These are phyloP conservation scores for Pelecanoides urinatrix DNA, from an alignment of 2,113 vertebrate genomes.

Conservation along the genomic window DNA sequence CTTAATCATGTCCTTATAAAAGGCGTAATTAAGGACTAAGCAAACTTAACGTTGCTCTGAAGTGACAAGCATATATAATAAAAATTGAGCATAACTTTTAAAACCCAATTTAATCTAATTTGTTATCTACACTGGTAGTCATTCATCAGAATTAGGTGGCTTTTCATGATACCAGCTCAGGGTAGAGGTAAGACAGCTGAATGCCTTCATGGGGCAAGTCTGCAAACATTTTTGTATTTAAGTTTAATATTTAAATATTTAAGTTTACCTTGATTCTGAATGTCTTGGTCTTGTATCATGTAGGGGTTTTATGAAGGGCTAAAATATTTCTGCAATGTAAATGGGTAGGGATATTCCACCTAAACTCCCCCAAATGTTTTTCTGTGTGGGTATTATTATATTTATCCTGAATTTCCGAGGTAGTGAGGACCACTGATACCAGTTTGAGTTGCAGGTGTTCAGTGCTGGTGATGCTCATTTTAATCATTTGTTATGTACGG, in stretches of 20 bases:
- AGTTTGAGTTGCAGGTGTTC: neutral
- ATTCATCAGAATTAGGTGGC: neutral
- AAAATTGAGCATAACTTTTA: neutral
- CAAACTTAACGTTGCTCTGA: neutral
- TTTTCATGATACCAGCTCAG: neutral
- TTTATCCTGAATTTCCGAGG: neutral
- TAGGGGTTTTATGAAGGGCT: accelerated
- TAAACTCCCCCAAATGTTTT: neutral
- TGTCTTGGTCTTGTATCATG: accelerated
- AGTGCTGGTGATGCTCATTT: accelerated
- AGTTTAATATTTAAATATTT: no score
- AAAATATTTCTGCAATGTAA: neutral
- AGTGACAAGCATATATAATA: neutral
- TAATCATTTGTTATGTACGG: accelerated
- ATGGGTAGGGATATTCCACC: neutral
- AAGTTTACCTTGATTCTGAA: neutral
- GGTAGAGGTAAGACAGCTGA: neutral
- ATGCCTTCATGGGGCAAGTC: neutral
- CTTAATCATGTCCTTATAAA: neutral
- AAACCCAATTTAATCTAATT: neutral
- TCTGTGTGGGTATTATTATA: neutral
- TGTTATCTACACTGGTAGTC: neutral
- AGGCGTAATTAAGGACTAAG: neutral
- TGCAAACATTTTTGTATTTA: accelerated
- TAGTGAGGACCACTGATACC: neutral